Evolutionary conservation across 2,797 vertebrate genomes (phyloP).

Genomic region (Acrocephalus scirpaceus): DNA sequence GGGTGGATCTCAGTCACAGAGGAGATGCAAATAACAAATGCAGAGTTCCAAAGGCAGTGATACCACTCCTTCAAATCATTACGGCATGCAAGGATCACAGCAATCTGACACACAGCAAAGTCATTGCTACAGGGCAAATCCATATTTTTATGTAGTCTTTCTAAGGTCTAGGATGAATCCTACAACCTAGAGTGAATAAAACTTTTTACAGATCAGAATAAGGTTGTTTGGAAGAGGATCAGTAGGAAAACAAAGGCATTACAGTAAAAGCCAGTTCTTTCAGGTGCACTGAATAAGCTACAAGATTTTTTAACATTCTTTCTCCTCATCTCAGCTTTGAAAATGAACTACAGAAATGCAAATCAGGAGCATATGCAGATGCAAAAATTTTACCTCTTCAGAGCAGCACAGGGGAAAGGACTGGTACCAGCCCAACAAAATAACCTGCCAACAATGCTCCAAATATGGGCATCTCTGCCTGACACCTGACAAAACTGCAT

Average conservation of each 20-base stretch:
- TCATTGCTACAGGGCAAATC: conserved; percentile 15
- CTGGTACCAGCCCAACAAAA: background rate
- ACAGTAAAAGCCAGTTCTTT: background rate
- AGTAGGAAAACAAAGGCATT: background rate
- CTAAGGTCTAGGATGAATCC: conserved; percentile 46
- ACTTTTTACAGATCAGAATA: conserved; percentile 20
- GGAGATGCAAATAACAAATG: background rate
- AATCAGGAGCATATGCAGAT: background rate
- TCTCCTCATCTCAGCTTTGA: conserved; percentile 26
- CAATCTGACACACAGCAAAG: conserved; percentile 8
- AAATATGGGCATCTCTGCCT: background rate
- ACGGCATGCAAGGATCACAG: conserved; percentile 8
- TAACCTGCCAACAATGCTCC: background rate
- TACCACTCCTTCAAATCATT: background rate
- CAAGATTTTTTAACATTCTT: background rate
- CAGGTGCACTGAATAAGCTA: background rate
- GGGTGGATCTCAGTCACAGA: background rate
- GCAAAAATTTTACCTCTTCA: conserved; percentile 4
- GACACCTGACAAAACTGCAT: background rate
- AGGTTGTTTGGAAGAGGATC: background rate
- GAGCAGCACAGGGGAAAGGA: background rate
- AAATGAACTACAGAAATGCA: conserved; percentile 33
- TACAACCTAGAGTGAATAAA: conserved; percentile 12
- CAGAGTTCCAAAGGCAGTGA: conserved; percentile 14
- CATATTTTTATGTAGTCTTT: conserved; percentile 18